Percentiles rank a stretch among this genome's conserved stretches.
Conservation (phyloP, 1,140 invertebrate genomes). For the Colletes latitarsis region DNA sequence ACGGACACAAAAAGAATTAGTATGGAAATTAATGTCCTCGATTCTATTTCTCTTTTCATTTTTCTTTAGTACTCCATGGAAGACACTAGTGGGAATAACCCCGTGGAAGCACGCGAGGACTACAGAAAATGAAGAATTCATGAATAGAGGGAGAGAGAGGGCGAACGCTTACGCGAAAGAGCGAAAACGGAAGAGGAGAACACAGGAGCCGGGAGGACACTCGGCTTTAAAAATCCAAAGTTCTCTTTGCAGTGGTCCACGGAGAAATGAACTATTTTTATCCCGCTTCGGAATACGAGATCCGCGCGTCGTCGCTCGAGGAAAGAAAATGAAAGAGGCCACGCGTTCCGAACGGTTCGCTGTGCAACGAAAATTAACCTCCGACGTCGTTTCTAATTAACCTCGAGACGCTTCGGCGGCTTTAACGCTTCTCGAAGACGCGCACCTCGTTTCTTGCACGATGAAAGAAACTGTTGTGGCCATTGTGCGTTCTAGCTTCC, state of each 20-base stretch:
- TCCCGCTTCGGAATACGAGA: neutral
- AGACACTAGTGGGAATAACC: neutral
- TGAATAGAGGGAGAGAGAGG: neutral
- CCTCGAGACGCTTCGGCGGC: conserved; percentile 10
- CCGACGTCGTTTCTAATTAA: conserved; percentile 39
- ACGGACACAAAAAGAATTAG: neutral
- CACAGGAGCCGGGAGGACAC: neutral
- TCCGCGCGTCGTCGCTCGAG: neutral
- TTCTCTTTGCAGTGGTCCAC: conserved; percentile 61
- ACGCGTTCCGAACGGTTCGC: neutral
- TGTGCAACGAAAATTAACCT: conserved; percentile 41
- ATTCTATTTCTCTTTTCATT: neutral
- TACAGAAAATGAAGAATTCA: conserved; percentile 38
- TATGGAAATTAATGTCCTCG: conserved; percentile 9
- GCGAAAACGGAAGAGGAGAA: conserved; percentile 11
- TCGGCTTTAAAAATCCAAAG: conserved; percentile 53
- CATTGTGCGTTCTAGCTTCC: neutral
- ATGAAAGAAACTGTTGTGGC: neutral
- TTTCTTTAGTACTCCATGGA: neutral
- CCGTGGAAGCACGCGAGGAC: neutral
- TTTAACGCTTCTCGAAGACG: neutral
- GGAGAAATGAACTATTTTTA: conserved; percentile 64
- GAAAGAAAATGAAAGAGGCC: neutral
- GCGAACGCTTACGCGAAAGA: neutral
- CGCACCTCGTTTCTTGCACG: neutral